Evolutionary conservation across 2,113 vertebrate species (phyloP), one percentile per base, ranked within the genome.

Genomic region (Hypocryptadius cinnamomeus): DNA sequence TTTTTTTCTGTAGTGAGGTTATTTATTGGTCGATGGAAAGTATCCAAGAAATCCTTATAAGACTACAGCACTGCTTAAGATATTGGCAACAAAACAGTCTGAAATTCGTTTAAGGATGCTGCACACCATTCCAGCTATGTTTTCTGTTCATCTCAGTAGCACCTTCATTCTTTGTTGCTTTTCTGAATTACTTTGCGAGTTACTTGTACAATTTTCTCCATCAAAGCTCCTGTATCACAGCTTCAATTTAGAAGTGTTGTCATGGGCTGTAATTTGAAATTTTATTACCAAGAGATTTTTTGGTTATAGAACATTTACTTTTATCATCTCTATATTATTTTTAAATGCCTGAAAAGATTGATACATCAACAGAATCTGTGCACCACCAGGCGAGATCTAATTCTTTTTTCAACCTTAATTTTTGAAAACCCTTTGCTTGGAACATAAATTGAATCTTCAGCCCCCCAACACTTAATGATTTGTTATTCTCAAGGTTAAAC

Each of bases 241-340:
- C 93, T 95, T 96, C 95, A 95, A 96, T 96, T 96, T 95, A 90
- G 77, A 90, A 96, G 72, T 92, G 91, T 96, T 95, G 95, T 96
- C 96, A 96, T 95, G 92, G 95, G 53, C 93, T 94, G 90, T 94
- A 96, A 96, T 96, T 96, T 95, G 96, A 94, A 96, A 95, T 96
- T 95, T 96, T 96, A 95, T 96, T 96, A 94, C 92, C 87, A 90
- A 79, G 89, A 94, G 90, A 93, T 95, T 97, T 96, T 96, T 97
- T 96, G 59, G 95, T 93, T 94, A 96, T 95, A 96, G 95, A 97
- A 96, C 94, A 97, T 96, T 96, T 97, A 95, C 93, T 97, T 97
- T 97, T 96, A 97, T 96, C 83, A 95, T 95, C 94, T 92, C 86
- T 92, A 18, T 95, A 95, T 96, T 95, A 97, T 95, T 97, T 96